Conservation (phyloP, 2,113 vertebrate species). For the Cebidichthys violaceus region DNA sequence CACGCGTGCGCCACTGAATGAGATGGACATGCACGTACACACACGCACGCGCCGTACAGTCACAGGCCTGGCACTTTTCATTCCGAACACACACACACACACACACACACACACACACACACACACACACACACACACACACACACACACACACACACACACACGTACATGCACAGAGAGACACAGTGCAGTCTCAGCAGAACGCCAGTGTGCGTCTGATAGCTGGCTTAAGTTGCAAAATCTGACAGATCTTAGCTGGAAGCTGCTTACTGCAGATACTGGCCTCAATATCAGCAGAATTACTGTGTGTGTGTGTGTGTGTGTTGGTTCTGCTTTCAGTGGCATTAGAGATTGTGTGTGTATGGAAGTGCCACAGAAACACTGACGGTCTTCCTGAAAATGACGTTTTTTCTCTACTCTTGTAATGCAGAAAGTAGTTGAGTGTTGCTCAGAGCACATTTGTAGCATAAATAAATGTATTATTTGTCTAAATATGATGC, state of each 20-base stretch:
- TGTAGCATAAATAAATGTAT: not conserved
- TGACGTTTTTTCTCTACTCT: not conserved
- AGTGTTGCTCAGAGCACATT: not conserved
- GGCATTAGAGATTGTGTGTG: constrained; percentile 48
- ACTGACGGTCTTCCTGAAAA: constrained; percentile 8
- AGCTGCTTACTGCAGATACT: constrained; percentile 77
- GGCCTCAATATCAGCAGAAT: constrained; percentile 76
- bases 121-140: not conserved
- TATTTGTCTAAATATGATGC: constrained; percentile 6
- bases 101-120: no score
- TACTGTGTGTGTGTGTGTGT: constrained; percentile 50
- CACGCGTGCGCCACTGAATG: no score
- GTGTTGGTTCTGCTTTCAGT: constrained; percentile 36
- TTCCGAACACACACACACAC: constrained; percentile 6
- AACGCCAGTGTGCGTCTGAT: constrained; percentile 62
- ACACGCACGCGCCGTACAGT: not conserved
- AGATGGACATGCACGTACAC: not conserved
- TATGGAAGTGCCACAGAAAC: constrained; percentile 12
- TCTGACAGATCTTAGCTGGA: constrained; percentile 77
- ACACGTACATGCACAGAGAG: constrained; percentile 25
- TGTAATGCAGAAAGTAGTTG: not conserved
- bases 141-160: constrained; percentile 14
- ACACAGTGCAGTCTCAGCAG: constrained; percentile 69
- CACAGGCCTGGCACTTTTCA: not conserved
- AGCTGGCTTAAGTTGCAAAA: constrained; percentile 80